These are phyloP conservation scores for Dynastes grantii DNA, from an alignment of 2,888 invertebrate species.

Conservation along the genomic window DNA sequence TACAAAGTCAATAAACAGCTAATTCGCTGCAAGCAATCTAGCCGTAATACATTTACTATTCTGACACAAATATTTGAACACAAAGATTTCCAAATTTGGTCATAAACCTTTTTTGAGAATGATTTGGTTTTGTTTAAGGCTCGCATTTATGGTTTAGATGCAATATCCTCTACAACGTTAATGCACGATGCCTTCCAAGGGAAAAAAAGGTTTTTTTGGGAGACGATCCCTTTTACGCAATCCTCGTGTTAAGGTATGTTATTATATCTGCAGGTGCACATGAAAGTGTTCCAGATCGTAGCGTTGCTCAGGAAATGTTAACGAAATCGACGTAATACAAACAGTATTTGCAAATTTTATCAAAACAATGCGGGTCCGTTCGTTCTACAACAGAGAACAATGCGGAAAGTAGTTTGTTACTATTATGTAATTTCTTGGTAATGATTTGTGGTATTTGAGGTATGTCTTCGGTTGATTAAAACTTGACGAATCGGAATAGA, in stretches of 20 bases:
- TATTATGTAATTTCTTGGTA: background rate
- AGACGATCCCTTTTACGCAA: conserved; percentile 13
- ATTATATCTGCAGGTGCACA: conserved; percentile 2
- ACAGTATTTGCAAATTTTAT: background rate
- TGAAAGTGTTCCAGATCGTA: conserved; percentile 16
- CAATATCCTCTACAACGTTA: conserved; percentile 4
- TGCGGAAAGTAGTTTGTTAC: background rate
- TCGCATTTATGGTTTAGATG: background rate
- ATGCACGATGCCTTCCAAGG: background rate
- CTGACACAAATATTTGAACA: conserved; percentile 2
- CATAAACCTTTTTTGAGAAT: too few relatives aligned
- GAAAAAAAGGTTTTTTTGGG: conserved; percentile 3
- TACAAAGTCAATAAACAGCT: too few relatives aligned
- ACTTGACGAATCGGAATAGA: background rate
- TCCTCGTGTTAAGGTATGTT: background rate
- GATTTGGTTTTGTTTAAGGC: too few relatives aligned
- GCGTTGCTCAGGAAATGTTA: background rate
- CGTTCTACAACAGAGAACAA: background rate
- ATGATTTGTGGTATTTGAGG: background rate
- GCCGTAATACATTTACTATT: background rate
- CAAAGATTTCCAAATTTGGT: conserved; percentile 22
- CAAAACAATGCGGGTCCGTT: background rate
- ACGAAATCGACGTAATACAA: background rate
- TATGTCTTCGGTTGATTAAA: background rate
- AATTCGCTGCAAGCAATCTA: too few relatives aligned